A percentile compares a stretch with the other conserved stretches of the same genome.
phyloP scores from a whole-genome alignment of 2,888 invertebrate genomes.

The Aphodius sticticus region DNA sequence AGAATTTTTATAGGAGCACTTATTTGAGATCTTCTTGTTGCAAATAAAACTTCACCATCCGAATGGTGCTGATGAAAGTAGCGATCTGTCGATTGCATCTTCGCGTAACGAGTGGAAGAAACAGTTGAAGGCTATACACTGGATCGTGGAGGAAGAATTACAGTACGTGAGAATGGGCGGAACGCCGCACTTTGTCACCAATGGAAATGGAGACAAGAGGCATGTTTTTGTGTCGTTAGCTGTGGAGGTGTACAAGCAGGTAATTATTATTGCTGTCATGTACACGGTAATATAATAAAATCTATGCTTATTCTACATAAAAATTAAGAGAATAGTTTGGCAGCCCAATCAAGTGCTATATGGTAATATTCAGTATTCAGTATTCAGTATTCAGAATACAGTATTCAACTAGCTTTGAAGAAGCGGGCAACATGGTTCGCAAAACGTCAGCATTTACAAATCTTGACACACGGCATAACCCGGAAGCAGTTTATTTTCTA shows the following conservation, averaged over 20 bases:
- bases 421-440: too few species aligned
- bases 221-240: constrained; percentile 50
- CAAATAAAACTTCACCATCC: constrained; percentile 65
- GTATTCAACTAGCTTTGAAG: too few species aligned
- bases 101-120: constrained; percentile 60
- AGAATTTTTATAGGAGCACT: constrained; percentile 50
- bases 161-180: constrained; percentile 30
- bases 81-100: constrained; percentile 56
- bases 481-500: too few species aligned
- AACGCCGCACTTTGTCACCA: constrained; percentile 1
- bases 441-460: too few species aligned
- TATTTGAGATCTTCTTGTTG: constrained; percentile 62
- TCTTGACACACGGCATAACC: too few species aligned
- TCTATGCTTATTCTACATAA: too few species aligned
- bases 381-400: too few species aligned
- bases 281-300: neutral
- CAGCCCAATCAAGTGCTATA: too few species aligned
- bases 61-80: constrained; percentile 54
- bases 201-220: constrained; percentile 19
- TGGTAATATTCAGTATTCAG: too few species aligned
- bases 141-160: constrained; percentile 53
- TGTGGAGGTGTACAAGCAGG: constrained; percentile 58
- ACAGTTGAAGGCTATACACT: constrained; percentile 57
- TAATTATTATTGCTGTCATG: constrained; percentile 36
- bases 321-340: too few species aligned